A percentile compares a stretch with the other conserved stretches of the same genome.
phyloP scores from a whole-genome alignment of 1,140 invertebrate genomes.

The Pseudomyrmex dendroicus region DNA sequence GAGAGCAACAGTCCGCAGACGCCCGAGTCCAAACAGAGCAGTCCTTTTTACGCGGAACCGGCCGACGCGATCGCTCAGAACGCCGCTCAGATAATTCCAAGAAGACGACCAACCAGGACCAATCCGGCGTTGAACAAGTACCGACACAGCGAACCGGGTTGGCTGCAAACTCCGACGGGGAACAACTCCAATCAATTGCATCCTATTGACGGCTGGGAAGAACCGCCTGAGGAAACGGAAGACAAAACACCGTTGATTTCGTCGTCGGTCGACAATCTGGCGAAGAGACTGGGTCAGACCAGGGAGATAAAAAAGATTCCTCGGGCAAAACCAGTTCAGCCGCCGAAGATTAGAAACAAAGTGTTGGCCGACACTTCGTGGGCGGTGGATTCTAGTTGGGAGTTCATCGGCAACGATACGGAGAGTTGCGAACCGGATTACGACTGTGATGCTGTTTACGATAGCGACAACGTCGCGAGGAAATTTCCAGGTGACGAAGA shows the following conservation, averaged over 20 bases:
- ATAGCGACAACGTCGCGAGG: constrained; percentile 80
- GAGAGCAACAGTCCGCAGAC: constrained; percentile 81
- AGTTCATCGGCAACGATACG: constrained; percentile 89
- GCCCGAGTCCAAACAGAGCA: constrained; percentile 88
- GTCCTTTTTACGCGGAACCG: constrained; percentile 96
- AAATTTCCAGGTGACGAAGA: constrained; percentile 83
- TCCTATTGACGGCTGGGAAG: constrained; percentile 87
- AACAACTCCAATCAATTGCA: constrained; percentile 83
- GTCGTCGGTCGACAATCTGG: constrained; percentile 89
- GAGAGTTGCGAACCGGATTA: constrained; percentile 85
- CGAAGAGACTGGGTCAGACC: constrained; percentile 83
- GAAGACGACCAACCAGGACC: constrained; percentile 77
- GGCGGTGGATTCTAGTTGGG: constrained; percentile 94
- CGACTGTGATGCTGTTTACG: constrained; percentile 84
- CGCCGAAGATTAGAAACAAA: constrained; percentile 88
- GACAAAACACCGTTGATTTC: constrained; percentile 86
- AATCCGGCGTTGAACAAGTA: constrained; percentile 83
- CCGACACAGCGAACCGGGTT: constrained; percentile 88
- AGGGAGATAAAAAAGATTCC: constrained; percentile 84
- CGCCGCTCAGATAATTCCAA: constrained; percentile 80
- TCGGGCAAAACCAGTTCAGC: constrained; percentile 89
- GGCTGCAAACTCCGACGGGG: constrained; percentile 83
- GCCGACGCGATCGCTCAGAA: constrained; percentile 91
- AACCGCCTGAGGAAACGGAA: constrained; percentile 83
- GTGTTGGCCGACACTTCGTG: constrained; percentile 89